Base-by-base conservation (phyloP, 2,888 invertebrate genomes). In the Crocallis elinguaria region DNA sequence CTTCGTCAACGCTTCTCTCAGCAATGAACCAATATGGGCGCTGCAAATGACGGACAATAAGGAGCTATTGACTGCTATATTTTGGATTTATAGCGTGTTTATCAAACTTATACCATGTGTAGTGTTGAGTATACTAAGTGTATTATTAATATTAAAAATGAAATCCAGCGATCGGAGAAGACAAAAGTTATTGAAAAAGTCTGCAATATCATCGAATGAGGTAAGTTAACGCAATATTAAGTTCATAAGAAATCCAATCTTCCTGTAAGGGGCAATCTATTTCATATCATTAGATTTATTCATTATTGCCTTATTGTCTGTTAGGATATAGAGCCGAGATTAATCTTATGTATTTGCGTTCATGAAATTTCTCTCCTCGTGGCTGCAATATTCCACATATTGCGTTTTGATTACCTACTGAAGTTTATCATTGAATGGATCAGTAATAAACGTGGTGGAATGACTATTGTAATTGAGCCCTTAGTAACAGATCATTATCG, bases 51-150 rank as follows among this genome's bases (percentile, higher is more conserved):
- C 95, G 59, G 92, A 92, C 62, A 94, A 94, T 71, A 93, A 92
- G 69, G 86, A 92, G 17, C 84, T 95, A 43, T 86, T 94, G 57
- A 94, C 93, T 42, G 92, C 96, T 13, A 98, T 97, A 83, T 96
- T 97, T 79, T 97, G 97, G 95, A 95, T 98, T 69, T 98, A 98
- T 85, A 96, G 98, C 77, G 96, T 98, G 27, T 94, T 98, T 53
- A 95, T 98, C 66, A 98, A 98, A 87, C 91, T 98, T 42, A 95
- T 98, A 67, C 98, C 98, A 0, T 98, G 98, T 83, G 92, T 97
- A 71, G 94, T 97, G 21, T 86, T 98, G 41, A 98, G 98, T 0
- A 94, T 96, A 68, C 89, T 97, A 62, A 96, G 96, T 77, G 92
- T 95, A 43, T 93, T 95, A 63, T 86, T 97, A 52, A 96, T 97